Base-by-base conservation (phyloP, 2,113 vertebrate genomes). In the Epinephelus moara region DNA sequence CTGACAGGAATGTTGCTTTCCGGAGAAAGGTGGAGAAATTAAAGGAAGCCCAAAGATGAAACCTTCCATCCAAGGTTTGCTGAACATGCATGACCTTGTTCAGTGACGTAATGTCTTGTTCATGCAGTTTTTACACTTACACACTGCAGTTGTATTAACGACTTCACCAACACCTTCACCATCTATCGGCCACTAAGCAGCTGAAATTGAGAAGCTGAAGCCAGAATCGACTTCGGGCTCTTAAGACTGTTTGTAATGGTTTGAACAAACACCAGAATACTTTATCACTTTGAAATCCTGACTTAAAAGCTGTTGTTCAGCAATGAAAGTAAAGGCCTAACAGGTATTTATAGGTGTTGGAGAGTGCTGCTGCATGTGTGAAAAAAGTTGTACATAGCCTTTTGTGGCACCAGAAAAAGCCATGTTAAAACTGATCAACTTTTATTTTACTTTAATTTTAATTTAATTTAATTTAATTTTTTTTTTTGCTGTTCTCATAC, bases 1-100 rank as follows among this genome's bases (percentile, higher is more conserved):
- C 25, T 53, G 13, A 73, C 33, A 56, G 72, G 82, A 88, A 90
- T 89, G 63, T n/a, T 80, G 7, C 13, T 47, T 45, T 70, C 60
- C 14, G 3, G 1, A 19, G 19, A 60, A 47, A 18, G 8, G 23
- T 15, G 71, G 21, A 37, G 21, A 37, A 33, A 30, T 55, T 11
- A 56, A 25, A 21, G 7, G 15, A 70, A 61, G 9, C 10, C 5
- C 52, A 19, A 21, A 59, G 30, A 9, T 55, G 23, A 57, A 37
- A n/a, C 10, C n/a, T 47, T 27, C 10, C 23, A 23, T 12, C 4
- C 4, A n/a, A 18, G 3, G 10, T 11, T 30, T n/a, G 45, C 8
- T 37, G 40, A 47, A 47, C 37, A 45, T 27, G 69, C 69, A 33
- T 3, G 3, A 1, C 21, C 40, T 47, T 57, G 18, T 64, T 40